Evolutionary conservation across 2,113 vertebrate genomes (phyloP), one percentile per base, ranked within the genome.

Genomic region (Sporophila hypoxantha): DNA sequence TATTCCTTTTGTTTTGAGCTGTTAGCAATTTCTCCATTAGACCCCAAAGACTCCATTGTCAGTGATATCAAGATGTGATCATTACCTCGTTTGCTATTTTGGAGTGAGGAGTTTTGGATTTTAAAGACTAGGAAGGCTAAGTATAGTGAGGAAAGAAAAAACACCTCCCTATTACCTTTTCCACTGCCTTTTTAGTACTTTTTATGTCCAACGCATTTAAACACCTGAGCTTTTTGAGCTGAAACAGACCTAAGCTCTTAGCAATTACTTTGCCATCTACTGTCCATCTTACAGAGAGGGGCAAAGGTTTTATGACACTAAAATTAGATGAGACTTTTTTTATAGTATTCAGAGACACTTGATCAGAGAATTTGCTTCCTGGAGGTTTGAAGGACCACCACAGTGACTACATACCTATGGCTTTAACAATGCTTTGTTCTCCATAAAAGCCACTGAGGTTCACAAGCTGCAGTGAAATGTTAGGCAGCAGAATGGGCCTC

Each of bases 401-500:
- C 39, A 62, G 77, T 4, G 42, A 36, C 73, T 83, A 27, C 59
- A n/a, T 78, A 42, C n/a, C 70, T 36, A 18, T 6, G n/a, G 78
- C 30, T 76, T 78, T 77, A 91, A 90, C 81, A 91, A 52, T 56
- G 26, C 49, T 69, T 77, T 69, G 67, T 67, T 92, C 36, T 78
- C 62, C 32, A n/a, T 84, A 82, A 92, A 93, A 91, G 53, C 74
- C 83, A 69, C 70, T 6, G 36, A 86, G 70, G 60, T 84, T 86
- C 80, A 69, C n/a, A 56, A 76, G 61, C 41, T 49, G 34, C 76
- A 66, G 67, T 0, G 10, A 69, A 55, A 69, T 34, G 55, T 78
- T 57, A 78, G 70, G 83, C 83, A 94, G 76, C 70, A 78, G 74
- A 92, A 91, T 62, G 78, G 70, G 84, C 55, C 66, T 73, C 69